Evolutionary conservation across 2,888 invertebrate genomes (phyloP), one percentile per base, ranked within the genome.

Genomic region (Archaeoteleia sp.): DNA sequence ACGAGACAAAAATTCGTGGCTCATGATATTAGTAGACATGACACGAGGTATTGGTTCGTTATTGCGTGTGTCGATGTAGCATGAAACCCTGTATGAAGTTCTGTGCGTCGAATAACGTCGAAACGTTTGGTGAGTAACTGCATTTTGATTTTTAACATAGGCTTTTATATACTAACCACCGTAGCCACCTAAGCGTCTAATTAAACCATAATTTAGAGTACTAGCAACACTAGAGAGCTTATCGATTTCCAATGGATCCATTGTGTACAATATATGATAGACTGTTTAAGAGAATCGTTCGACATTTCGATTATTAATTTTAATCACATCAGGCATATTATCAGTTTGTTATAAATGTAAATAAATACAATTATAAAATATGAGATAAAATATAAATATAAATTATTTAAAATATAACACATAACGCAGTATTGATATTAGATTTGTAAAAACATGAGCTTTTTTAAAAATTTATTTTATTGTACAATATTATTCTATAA

Each of bases 41-140:
- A 7, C 27, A 27, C n/a, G 6, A 2, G 6, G 5, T 9, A n/a
- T 43, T n/a, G 9, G n/a, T 27, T 13, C 12, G 39, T 6, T 14
- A 7, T 12, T 48, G 25, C 27, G 35, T 48, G 39, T 53, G 12
- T 35, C 14, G 14, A 15, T 53, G 58, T 66, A 32, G 66, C 58
- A 66, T 60, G 66, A 66, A 48, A 58, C 30, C 35, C 15, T 45
- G 54, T 49, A 13, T 66, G 48, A 60, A 55, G 60, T 55, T 60
- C 61, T 51, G 42, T 67, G 55, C 42, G 53, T 51, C 55, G 42
- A 55, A n/a, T 54, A 57, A 46, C 51, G 51, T 49, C 37, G 54
- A 57, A 20, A 15, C 27, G 7, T 32, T 25, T 30, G 68, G 68
- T 68, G 63, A 68, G 68, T 68, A 68, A 60, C 32, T 63, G 68